A percentile compares a stretch with the other conserved stretches of the same genome.
Evolutionary conservation across 1,140 invertebrate genomes (phyloP).

Genomic region (Drepana arcuata): DNA sequence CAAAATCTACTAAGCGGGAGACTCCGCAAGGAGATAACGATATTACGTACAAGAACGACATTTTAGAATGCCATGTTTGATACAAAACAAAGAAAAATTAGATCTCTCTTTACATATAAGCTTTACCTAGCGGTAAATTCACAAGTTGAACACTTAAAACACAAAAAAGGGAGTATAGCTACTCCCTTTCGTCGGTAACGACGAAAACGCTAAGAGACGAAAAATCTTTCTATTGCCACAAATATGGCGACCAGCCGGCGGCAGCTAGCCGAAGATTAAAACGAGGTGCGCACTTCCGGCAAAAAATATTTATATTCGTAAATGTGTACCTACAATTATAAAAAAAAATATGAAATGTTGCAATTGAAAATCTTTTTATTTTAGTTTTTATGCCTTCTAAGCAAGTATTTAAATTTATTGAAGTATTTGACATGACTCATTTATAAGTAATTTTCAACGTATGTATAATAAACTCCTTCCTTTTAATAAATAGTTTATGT

Average conservation of each 20-base stretch:
- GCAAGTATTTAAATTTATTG: conserved; percentile 3
- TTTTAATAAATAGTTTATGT: too few relatives aligned
- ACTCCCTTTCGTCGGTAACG: conserved; percentile 77
- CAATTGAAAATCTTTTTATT: too few relatives aligned
- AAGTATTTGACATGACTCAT: conserved; percentile 16
- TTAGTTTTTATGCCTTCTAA: too few relatives aligned
- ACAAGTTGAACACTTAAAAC: conserved; percentile 43
- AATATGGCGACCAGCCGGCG: conserved; percentile 79
- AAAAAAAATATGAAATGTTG: too few relatives aligned
- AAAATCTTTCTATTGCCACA: conserved; percentile 73
- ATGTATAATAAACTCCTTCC: too few relatives aligned
- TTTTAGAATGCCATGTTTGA: conserved; percentile 88
- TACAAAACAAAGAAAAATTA: conserved; percentile 71
- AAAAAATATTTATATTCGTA: too few relatives aligned
- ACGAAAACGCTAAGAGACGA: conserved; percentile 70
- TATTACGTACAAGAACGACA: conserved; percentile 78
- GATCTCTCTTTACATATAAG: conserved; percentile 32
- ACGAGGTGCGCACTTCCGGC: conserved; percentile 59
- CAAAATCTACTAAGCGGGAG: conserved; percentile 50
- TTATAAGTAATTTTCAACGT: too few relatives aligned
- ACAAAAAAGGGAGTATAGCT: conserved; percentile 68
- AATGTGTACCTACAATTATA: too few relatives aligned
- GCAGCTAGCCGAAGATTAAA: conserved; percentile 43
- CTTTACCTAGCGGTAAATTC: conserved; percentile 53
- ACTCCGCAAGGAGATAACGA: conserved; percentile 81